Percentiles rank a stretch among this genome's conserved stretches.
These are phyloP conservation scores for Isaurus tuberculatus DNA, from an alignment of 92 coral and sea anemone species.

Conservation along the genomic window DNA sequence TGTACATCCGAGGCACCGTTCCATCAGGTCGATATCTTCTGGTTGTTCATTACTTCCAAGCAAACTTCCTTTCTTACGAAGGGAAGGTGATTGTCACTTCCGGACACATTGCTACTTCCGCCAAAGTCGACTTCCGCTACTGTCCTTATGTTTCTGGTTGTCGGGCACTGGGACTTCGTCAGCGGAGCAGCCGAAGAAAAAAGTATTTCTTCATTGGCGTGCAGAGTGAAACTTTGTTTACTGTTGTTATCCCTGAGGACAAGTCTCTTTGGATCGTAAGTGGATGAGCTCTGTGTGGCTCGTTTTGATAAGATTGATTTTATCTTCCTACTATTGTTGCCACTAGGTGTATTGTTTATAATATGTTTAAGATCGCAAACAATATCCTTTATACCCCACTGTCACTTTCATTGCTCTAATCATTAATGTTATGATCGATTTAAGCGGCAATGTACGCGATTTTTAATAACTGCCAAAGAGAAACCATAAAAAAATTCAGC, in stretches of 20 bases:
- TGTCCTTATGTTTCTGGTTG: slow-evolving; percentile 97
- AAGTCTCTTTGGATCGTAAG: slow-evolving; percentile 95
- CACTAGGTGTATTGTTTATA: too few species aligned
- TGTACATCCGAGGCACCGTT: slow-evolving; percentile 68
- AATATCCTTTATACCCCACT: too few species aligned
- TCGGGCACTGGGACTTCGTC: slow-evolving; percentile 71
- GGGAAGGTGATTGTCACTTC: slow-evolving; percentile 84
- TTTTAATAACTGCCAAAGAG: too few species aligned
- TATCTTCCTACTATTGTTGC: neutral
- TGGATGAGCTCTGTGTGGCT: neutral
- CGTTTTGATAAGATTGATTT: neutral
- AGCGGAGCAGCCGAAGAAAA: slow-evolving; percentile 61
- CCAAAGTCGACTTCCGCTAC: slow-evolving; percentile 69
- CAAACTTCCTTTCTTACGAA: slow-evolving; percentile 73
- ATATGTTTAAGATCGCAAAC: too few species aligned
- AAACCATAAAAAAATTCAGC: too few species aligned
- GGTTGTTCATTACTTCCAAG: slow-evolving; percentile 90
- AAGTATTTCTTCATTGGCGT: slow-evolving; percentile 69
- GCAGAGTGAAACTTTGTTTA: slow-evolving; percentile 64
- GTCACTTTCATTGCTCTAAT: too few species aligned
- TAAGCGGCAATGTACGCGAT: too few species aligned
- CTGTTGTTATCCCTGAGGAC: slow-evolving; percentile 80
- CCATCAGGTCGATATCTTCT: slow-evolving; percentile 85
- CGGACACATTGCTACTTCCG: slow-evolving; percentile 74
- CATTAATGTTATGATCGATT: too few species aligned